Evolutionary conservation across 2,797 vertebrate species (phyloP).

Genomic region (Urosaurus nigricauda): DNA sequence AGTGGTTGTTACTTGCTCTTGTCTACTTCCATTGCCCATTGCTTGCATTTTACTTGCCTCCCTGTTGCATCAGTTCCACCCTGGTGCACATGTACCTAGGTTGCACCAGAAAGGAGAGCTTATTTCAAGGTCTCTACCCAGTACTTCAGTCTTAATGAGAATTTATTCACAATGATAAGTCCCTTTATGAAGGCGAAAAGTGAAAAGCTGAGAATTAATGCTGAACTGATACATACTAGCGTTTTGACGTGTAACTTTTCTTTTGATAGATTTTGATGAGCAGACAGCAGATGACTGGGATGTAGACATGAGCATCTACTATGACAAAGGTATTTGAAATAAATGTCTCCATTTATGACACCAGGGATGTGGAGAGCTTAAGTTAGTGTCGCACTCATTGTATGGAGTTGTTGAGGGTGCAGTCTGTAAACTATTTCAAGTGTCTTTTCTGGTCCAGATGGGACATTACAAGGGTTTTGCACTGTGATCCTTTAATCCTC

Average conservation of each 20-base stretch:
- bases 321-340: slow-evolving; percentile 87
- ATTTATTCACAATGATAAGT: neutral
- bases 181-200: neutral
- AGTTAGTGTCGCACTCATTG: neutral
- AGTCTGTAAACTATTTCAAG: neutral
- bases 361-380: neutral
- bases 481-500: neutral
- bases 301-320: slow-evolving; percentile 97
- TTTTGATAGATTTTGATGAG: slow-evolving; percentile 93
- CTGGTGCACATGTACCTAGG: no score
- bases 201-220: no score
- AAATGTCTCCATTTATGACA: neutral
- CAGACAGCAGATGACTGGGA: slow-evolving; percentile 97
- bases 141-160: neutral
- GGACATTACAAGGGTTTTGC: no score
- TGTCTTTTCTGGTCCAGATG: neutral
- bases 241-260: slow-evolving; percentile 38
- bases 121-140: neutral
- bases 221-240: neutral
- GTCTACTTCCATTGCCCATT: neutral
- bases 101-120: neutral
- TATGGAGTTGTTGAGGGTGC: neutral
- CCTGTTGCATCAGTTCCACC: no score
- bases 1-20: neutral
- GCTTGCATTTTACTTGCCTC: neutral